These are phyloP conservation scores for Caenorhabditis remanei DNA, from an alignment of 1,140 invertebrate species.

Conservation along the genomic window DNA sequence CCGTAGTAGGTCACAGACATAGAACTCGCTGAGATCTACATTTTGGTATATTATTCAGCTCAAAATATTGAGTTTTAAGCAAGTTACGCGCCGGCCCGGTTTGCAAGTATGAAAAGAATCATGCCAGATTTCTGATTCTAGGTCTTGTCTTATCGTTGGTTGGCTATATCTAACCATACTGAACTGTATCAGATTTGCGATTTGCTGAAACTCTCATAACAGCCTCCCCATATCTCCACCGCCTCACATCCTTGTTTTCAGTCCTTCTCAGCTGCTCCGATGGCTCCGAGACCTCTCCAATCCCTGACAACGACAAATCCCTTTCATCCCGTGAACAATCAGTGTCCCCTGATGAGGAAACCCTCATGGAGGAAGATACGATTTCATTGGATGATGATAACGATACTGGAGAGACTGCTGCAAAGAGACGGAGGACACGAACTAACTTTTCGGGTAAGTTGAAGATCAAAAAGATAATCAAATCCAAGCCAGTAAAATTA, in stretches of 20 bases:
- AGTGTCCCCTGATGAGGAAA: not conserved
- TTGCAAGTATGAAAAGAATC: too few relatives aligned
- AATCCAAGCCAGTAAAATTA: constrained; percentile 78
- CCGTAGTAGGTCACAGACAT: too few relatives aligned
- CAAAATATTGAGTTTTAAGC: too few relatives aligned
- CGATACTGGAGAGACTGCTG: constrained; percentile 8
- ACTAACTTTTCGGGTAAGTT: constrained; percentile 35
- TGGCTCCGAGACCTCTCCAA: constrained; percentile 17
- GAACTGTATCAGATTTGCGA: too few relatives aligned
- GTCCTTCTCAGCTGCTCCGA: constrained; percentile 6
- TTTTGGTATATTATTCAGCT: too few relatives aligned
- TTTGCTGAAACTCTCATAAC: too few relatives aligned
- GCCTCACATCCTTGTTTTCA: not conserved
- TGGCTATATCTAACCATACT: too few relatives aligned
- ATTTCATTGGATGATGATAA: not conserved
- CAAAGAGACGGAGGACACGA: constrained; percentile 12
- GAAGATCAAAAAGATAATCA: too few relatives aligned
- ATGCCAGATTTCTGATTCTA: too few relatives aligned
- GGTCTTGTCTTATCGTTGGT: too few relatives aligned
- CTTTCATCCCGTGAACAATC: constrained; percentile 28
- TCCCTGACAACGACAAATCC: constrained; percentile 6
- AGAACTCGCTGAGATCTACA: too few relatives aligned
- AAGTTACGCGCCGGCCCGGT: too few relatives aligned
- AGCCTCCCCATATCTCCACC: not conserved
- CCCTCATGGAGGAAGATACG: not conserved